Base-by-base conservation (phyloP, 2,888 invertebrate species). In the Altica lythri region DNA sequence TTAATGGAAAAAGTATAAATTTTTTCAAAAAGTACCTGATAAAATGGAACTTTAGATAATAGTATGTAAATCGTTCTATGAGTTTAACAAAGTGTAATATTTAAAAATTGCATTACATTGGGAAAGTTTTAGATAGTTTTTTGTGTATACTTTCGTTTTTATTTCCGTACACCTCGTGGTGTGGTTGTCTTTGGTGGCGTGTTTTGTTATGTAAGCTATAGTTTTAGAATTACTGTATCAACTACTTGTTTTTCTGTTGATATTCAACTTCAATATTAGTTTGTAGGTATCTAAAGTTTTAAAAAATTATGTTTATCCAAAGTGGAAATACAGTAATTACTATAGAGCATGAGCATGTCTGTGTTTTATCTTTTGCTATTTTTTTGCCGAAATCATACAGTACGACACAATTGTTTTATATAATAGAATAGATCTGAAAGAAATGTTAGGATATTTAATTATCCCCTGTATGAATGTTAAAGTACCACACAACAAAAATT, bases 151-250 rank as follows among this genome's bases (percentile, higher is more conserved):
- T 14, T 47, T 49, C 19, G 35, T 13, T 42, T 30, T 42, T 18
- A 13, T 27, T 37, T 19, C 14, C 53, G 17, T 49, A 55, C 55
- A 54, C 55, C 57, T 48, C 51, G 60, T 40, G 55, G 67, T 70
- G 68, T 64, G 67, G 70, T 67, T 68, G 68, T 67, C 57, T 61
- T 59, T 68, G 34, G 45, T 35, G 35, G 35, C 17, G 46, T 40
- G 10, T 50, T 25, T 47, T 53, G 52, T 59, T 49, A 30, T 34
- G 14, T 43, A 12, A 46, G 27, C 12, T 25, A 17, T n/a, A 17
- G 16, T 30, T 2, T 12, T 10, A 29, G 17, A 13, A 1, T 29
- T 16, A 27, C 27, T 43, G 29, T 16, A 42, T 12, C n/a, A n/a
- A n/a, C n/a, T n/a, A n/a, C n/a, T n/a, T n/a, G n/a, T n/a, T n/a